These are phyloP conservation scores for Haliclystus octoradiatus DNA, from an alignment of 30 jellyfish, hydroid and myxozoan species.

Conservation along the genomic window DNA sequence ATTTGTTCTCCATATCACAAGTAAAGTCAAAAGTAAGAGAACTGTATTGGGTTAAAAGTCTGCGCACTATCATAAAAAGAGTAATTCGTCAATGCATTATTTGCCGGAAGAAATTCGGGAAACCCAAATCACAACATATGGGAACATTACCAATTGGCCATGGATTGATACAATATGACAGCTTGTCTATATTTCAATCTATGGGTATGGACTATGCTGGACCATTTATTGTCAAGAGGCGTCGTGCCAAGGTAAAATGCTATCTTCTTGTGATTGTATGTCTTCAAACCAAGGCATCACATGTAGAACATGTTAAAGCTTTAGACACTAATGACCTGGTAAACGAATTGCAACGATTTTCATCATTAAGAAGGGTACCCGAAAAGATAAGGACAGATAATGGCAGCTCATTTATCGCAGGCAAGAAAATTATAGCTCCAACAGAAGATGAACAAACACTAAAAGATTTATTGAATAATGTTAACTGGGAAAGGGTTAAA, in stretches of 20 bases:
- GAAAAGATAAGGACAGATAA: background rate
- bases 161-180: background rate
- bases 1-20: background rate
- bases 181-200: background rate
- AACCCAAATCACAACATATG: background rate
- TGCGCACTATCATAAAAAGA: background rate
- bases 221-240: background rate
- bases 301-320: background rate
- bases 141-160: background rate
- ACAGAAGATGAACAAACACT: no score
- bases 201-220: background rate
- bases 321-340: background rate
- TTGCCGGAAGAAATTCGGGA: background rate
- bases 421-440: no score
- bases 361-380: background rate
- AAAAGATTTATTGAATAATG: no score
- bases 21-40: background rate
- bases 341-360: background rate
- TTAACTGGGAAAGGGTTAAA: no score
- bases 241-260: background rate
- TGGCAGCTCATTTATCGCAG: background rate
- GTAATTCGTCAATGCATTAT: background rate
- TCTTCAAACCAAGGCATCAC: slow-evolving; percentile 1
- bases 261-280: background rate
- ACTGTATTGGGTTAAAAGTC: background rate